Evolutionary conservation across 2,888 invertebrate species (phyloP).

Genomic region (Drosophila merina): DNA sequence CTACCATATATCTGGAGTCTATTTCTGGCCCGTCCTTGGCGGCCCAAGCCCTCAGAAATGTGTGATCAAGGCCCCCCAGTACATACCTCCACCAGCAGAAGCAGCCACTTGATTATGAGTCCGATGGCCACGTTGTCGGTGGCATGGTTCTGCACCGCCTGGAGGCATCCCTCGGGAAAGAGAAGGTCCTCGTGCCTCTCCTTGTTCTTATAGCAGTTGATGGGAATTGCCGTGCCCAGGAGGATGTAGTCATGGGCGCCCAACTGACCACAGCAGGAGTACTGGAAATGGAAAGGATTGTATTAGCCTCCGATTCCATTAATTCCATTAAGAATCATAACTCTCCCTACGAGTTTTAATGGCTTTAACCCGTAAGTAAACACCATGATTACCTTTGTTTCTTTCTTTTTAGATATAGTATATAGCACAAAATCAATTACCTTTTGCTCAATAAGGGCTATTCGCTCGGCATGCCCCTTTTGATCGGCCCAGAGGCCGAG

Average conservation of each 20-base stretch:
- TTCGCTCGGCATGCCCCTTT: constrained; percentile 52
- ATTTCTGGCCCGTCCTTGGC: constrained; percentile 35
- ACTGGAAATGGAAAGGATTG: constrained; percentile 46
- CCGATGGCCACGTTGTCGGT: constrained; percentile 72
- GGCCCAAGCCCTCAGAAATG: constrained; percentile 51
- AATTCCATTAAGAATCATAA: no score
- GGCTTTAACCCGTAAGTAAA: no score
- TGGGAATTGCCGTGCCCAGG: constrained; percentile 63
- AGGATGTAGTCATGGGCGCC: constrained; percentile 77
- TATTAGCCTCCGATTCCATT: no score
- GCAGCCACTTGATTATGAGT: constrained; percentile 76
- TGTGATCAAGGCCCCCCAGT: constrained; percentile 17
- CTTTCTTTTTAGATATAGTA: neutral
- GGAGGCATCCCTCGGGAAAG: constrained; percentile 65
- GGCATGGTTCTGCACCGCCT: constrained; percentile 68
- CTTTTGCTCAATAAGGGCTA: constrained; percentile 67
- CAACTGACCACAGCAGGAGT: constrained; percentile 79
- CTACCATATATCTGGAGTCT: constrained; percentile 38
- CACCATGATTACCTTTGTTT: no score
- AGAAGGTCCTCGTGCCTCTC: constrained; percentile 56
- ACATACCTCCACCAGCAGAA: constrained; percentile 76
- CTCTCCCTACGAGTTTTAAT: no score
- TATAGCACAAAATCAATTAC: constrained; percentile 35
- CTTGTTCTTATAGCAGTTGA: constrained; percentile 66
- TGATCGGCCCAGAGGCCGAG: constrained; percentile 70